Evolutionary conservation across 2,113 vertebrate genomes (phyloP), one percentile per base, ranked within the genome.

Genomic region (Nesogale talazaci): DNA sequence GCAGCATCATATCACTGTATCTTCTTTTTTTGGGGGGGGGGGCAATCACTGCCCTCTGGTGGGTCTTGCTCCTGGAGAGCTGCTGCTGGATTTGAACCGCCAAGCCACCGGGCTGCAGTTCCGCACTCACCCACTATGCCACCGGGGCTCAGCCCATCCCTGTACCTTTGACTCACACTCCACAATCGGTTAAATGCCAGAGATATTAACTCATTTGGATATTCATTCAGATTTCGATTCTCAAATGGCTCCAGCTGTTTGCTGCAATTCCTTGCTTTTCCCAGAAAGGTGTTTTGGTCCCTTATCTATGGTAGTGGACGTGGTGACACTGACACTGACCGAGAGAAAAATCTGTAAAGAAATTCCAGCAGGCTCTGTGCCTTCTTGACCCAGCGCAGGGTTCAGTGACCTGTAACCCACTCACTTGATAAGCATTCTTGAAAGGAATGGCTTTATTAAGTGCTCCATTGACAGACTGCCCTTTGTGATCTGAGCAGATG

Each of bases 401-500:
- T 76, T 76, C 82, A n/a, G 36, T 59, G 84, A 23, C 70, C 92
- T 95, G 72, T 36, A 40, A 22, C 81, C 52, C 88, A 79, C 69
- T 0, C 1, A 42, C 80, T 1, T 94, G 95, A 89, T 89, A 75
- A 93, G 86, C 38, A 23, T 88, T 83, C 89, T 52, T 76, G 63
- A 69, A 80, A 92, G 78, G 77, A 86, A 92, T 83, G 61, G 40
- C 67, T 95, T 82, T 90, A 65, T 94, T 86, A 96, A 94, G 89
- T 20, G 36, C 79, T 92, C 42, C 61, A 52, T 42, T 72, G 78
- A 95, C 81, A 91, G 87, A 52, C 75, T 95, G 52, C 87, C 87
- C 91, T 93, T 89, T 89, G 80, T 86, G 89, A 96, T 94, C 69
- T 80, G 82, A 96, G 91, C 95, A 96, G 94, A 95, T 94, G 95